Percentiles rank a stretch among this genome's conserved stretches.
Evolutionary conservation across 2,797 vertebrate species (phyloP).

Genomic region (Coracias cyanogaster): DNA sequence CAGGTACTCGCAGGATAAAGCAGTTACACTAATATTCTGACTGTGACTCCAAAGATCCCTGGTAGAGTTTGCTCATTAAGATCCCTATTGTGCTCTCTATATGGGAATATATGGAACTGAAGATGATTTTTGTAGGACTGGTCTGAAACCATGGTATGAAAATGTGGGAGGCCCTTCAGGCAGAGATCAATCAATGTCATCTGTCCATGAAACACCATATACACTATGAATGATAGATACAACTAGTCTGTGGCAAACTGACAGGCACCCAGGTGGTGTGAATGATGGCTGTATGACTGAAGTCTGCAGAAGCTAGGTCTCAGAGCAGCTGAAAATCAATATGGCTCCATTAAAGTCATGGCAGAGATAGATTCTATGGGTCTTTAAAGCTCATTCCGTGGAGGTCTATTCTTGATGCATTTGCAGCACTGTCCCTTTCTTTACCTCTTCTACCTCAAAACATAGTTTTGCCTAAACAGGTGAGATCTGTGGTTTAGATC

Average conservation of each 20-base stretch:
- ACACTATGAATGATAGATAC: neutral
- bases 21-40: neutral
- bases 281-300: rapidly evolving
- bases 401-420: neutral
- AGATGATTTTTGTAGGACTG: neutral
- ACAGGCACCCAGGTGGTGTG: neutral
- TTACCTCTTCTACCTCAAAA: neutral
- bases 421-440: neutral
- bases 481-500: neutral
- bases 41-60: neutral
- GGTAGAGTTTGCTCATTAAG: neutral
- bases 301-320: neutral
- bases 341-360: neutral
- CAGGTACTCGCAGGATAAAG: neutral
- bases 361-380: neutral
- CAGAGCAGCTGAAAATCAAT: neutral
- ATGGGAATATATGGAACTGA: neutral
- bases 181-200: neutral
- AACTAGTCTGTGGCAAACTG: neutral
- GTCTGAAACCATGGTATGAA: neutral
- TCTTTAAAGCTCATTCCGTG: neutral
- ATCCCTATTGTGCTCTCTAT: neutral
- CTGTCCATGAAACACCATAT: neutral
- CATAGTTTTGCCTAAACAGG: neutral
- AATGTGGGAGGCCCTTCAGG: neutral